Evolutionary conservation across 2,888 invertebrate genomes (phyloP).

Genomic region (Lasioglossum calceatum): DNA sequence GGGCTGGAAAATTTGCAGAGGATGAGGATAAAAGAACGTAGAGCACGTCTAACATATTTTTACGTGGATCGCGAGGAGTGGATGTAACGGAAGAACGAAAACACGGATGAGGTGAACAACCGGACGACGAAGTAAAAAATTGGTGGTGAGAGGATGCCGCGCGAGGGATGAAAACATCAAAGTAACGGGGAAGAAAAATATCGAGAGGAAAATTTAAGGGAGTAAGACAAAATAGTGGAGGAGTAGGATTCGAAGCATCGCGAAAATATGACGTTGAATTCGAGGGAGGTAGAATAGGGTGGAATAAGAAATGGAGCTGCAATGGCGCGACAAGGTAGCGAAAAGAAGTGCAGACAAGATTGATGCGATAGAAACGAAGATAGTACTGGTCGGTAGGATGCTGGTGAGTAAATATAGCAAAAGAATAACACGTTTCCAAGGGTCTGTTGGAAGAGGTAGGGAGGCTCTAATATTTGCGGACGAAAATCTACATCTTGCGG

Average conservation of each 20-base stretch:
- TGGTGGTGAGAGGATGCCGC: not conserved
- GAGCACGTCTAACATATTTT: not conserved
- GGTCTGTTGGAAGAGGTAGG: not conserved
- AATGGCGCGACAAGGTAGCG: slow-evolving; percentile 3
- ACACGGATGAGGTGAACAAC: not conserved
- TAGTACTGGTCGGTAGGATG: not conserved
- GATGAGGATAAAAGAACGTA: not conserved
- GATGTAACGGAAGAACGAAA: not conserved
- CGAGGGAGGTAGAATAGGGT: not conserved
- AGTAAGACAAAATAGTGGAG: not conserved
- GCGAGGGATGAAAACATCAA: not conserved
- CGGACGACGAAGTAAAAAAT: not conserved
- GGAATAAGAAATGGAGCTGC: not conserved
- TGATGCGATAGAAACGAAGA: not conserved
- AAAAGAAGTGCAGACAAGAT: not conserved
- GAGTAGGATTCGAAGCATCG: not conserved
- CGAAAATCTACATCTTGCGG: not conserved
- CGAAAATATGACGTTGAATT: not conserved
- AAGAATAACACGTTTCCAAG: not conserved
- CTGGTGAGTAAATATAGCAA: not conserved
- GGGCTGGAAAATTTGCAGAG: not conserved
- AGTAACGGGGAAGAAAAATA: not conserved
- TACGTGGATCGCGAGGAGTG: not conserved
- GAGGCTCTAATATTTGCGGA: not conserved
- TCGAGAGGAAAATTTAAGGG: not conserved